These are phyloP conservation scores for Metridium senile DNA, from an alignment of 92 coral and sea anemone genomes.

Conservation along the genomic window DNA sequence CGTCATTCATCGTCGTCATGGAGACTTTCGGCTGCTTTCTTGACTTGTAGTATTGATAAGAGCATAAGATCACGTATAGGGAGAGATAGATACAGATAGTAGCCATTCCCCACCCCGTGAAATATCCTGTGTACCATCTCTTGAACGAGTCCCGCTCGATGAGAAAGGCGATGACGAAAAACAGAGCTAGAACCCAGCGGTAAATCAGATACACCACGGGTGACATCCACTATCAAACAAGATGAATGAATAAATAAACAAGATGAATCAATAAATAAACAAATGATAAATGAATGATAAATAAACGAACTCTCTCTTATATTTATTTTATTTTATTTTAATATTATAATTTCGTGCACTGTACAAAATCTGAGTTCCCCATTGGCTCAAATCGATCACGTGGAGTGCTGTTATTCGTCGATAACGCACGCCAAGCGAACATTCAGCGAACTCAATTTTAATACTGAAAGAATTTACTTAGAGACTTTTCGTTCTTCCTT, in stretches of 20 bases:
- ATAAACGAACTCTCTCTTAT: not conserved
- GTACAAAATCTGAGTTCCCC: no score
- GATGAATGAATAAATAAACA: not conserved
- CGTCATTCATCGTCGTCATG: slow-evolving; percentile 11
- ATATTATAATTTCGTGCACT: no score
- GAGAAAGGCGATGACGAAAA: slow-evolving; percentile 28
- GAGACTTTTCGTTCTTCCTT: no score
- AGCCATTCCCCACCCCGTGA: slow-evolving; percentile 51
- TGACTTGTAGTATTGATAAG: slow-evolving; percentile 12
- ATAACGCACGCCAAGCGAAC: no score
- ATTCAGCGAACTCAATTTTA: no score
- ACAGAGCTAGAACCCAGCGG: slow-evolving; percentile 48
- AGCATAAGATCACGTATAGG: slow-evolving; percentile 34
- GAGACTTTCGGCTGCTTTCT: not conserved
- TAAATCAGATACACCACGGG: slow-evolving; percentile 39
- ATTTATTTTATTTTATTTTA: no score
- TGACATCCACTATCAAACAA: slow-evolving; percentile 43
- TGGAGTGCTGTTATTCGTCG: no score
- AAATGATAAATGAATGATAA: not conserved
- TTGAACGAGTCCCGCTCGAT: not conserved
- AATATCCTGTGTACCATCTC: slow-evolving; percentile 51
- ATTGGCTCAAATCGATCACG: no score
- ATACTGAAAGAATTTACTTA: no score
- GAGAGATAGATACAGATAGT: slow-evolving; percentile 45
- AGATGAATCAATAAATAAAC: not conserved